Evolutionary conservation across 1,140 invertebrate genomes (phyloP), one percentile per base, ranked within the genome.

Genomic region (Saccostrea cuccullata): DNA sequence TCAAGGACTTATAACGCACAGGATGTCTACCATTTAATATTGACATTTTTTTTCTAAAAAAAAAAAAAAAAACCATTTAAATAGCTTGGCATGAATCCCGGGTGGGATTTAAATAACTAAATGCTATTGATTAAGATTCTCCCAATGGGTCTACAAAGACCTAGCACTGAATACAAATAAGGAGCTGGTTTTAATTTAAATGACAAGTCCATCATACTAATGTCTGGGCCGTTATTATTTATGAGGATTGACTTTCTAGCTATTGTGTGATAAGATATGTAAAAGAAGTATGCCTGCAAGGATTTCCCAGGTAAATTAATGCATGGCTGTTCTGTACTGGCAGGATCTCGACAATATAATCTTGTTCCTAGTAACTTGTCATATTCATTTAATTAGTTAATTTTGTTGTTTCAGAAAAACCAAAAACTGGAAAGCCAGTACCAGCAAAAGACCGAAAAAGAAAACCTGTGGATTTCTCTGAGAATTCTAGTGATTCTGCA

Each of bases 401-500:
- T 82, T 82, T 23, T 82, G 26, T 23, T 82, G 30, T 85, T 85
- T 85, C 56, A 85, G 84, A 85, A 60, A 85, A 77, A 77, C 60
- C 40, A 2, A 73, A 84, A 56, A 12, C 56, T 30, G 70, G 70
- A 36, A 86, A 70, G 67, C 17, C 77, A n/a, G 40, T 84, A 40
- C 4, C 77, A 73, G 58, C 86, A 26, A 60, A 67, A 82, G 89
- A 87, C 84, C 58, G 83, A 56, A 86, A 77, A 82, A 36, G 87
- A 55, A 88, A 84, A 56, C 84, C 56, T 17, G 40, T 82, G 55
- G 86, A 86, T 73, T 70, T 67, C 58, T 67, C 55, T 9, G 82
- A 84, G 82, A 84, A 84, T 84, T 56, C 82, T 15, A 77, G 30
- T 77, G 70, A 77, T 47, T 84, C 82, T 2, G 11, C 82, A 55